Evolutionary conservation across 2,113 vertebrate genomes (phyloP), one percentile per base, ranked within the genome.

Genomic region (Cinclus cinclus): DNA sequence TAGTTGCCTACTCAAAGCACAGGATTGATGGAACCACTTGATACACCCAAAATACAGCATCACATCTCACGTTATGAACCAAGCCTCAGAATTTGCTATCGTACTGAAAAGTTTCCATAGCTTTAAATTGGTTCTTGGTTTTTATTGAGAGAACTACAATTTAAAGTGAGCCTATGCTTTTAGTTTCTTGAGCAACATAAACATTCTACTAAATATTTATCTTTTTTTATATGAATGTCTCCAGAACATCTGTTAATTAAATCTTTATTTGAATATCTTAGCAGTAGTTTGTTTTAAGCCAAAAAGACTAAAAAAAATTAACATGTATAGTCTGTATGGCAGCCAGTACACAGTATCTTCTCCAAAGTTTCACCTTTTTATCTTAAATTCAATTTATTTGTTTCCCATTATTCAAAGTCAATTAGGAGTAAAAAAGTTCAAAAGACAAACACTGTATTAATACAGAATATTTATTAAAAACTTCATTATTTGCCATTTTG

Each of bases 121-220:
- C 35, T 89, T 87, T 91, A 67, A 52, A 14, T 93, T 93, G 5
- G 1, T 46, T 83, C 28, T 87, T 93, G 44, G 27, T 90, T 92
- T 44, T 74, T 75, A 25, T 41, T 83, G 60, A 75, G 80, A 71
- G 12, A 96, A 46, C 5, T 44, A 37, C 42, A 74, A 44, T 80
- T 91, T 52, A 50, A 64, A 93, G 37, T 69, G 5, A 82, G n/a
- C 28, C 59, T 92, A 11, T 44, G 20, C 56, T 62, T 9, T 62
- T 71, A 69, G 81, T 74, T 76, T 77, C 31, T 90, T 15, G 1
- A 49, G 44, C 19, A 75, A 28, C n/a, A 33, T 75, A 92, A 93
- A 77, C 37, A 37, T 74, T 86, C 56, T 18, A 44, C 33, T 75
- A 90, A 96, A 92, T 93, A 89, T 96, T 95, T 94, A 69, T 80